Evolutionary conservation across 2,888 invertebrate genomes (phyloP), one percentile per base, ranked within the genome.

Genomic region (Melinaea marsaeus): DNA sequence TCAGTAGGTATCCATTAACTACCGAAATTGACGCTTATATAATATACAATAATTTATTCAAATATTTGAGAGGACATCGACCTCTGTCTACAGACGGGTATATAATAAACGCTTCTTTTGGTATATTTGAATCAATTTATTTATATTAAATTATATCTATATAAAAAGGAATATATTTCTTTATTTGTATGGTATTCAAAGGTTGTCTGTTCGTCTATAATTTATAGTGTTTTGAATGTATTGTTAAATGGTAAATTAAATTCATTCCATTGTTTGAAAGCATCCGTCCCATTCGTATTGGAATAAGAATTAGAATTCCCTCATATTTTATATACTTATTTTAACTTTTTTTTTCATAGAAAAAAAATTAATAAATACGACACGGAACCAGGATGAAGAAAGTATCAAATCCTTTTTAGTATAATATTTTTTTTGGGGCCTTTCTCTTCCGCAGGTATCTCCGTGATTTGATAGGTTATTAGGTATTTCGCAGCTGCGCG

Each of bases 361-460:
- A 79, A 75, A 32, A 32, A 32, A 32, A 32, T 13, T 2, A 32
- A 7, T 1, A 3, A 32, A 32, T n/a, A 32, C 32, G 3, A 22
- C 32, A 32, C 32, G 51, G 22, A 51, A 51, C 54, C 42, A 6
- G 13, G 35, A 35, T 13, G 59, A 60, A 32, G 33, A 55, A 60
- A 42, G 60, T 60, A 6, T 32, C 32, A 11, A 11, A 51, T 51
- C 22, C 13, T 48, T 48, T 22, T 51, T 51, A 32, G 9, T 46
- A 32, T 51, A 58, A 51, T 58, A 57, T 37, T 54, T 66, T 66
- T 66, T 63, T 61, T 42, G 13, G 34, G 57, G 57, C 85, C 88
- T 88, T 88, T 88, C 87, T 85, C 88, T 86, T 87, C 87, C 88
- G 86, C 80, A 81, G 84, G 84, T 85, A 86, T 79, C 72, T 73